Conservation (phyloP, 2,888 invertebrate species). For the Lymantria monacha region DNA sequence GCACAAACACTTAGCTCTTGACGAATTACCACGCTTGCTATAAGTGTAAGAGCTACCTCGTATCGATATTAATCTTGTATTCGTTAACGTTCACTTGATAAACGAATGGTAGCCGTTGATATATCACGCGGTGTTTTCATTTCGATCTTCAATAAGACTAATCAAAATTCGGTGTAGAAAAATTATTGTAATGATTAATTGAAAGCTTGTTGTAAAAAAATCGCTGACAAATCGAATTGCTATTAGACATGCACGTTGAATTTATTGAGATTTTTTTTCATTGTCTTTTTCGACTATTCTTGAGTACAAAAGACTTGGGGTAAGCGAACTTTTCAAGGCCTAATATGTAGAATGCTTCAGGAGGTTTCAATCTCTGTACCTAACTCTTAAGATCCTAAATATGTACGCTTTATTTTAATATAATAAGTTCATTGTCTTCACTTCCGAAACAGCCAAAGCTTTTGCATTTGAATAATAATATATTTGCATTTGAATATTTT, state of each 20-base stretch:
- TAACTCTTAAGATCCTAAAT: slow-evolving; percentile 3
- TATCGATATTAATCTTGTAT: slow-evolving; percentile 29
- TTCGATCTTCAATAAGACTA: slow-evolving; percentile 49
- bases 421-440: neutral
- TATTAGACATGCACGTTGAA: slow-evolving; percentile 52
- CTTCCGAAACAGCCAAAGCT: slow-evolving; percentile 7
- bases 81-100: slow-evolving; percentile 33
- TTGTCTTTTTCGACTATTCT: slow-evolving; percentile 41
- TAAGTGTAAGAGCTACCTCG: slow-evolving; percentile 20
- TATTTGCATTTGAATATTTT: slow-evolving; percentile 51
- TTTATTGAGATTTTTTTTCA: slow-evolving; percentile 56
- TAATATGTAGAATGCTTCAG: slow-evolving; percentile 58
- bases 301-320: slow-evolving; percentile 59
- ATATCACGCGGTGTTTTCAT: slow-evolving; percentile 49
- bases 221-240: slow-evolving; percentile 68
- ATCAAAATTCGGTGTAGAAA: slow-evolving; percentile 49
- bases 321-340: slow-evolving; percentile 75
- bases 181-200: slow-evolving; percentile 63
- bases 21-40: slow-evolving; percentile 34
- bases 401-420: neutral
- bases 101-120: slow-evolving; percentile 35
- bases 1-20: slow-evolving; percentile 37
- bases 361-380: slow-evolving; percentile 42
- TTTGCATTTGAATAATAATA: slow-evolving; percentile 45
- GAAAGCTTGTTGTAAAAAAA: slow-evolving; percentile 57